A percentile compares a stretch with the other conserved stretches of the same genome.
phyloP scores from a whole-genome alignment of 2,797 vertebrate species.

The Luscinia luscinia region DNA sequence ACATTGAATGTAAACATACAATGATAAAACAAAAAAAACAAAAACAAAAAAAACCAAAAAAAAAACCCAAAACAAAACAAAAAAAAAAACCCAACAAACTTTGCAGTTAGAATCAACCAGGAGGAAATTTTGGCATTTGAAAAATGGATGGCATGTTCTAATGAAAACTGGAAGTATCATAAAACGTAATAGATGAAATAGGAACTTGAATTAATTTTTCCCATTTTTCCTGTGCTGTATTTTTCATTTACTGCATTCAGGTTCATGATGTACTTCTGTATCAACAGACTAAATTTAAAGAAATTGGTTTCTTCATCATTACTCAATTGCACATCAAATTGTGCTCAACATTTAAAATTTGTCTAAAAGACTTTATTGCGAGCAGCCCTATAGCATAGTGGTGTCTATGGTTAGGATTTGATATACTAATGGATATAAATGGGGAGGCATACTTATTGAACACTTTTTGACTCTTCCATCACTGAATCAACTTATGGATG shows the following conservation, averaged over 20 bases:
- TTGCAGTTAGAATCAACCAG: background rate
- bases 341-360: background rate
- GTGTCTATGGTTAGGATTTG: background rate
- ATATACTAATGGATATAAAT: too few species aligned
- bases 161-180: background rate
- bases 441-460: background rate
- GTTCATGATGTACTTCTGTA: background rate
- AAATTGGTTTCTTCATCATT: background rate
- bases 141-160: background rate
- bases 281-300: background rate
- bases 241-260: background rate
- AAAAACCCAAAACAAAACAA: too few species aligned
- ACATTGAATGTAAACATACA: background rate
- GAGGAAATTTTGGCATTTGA: background rate
- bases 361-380: background rate
- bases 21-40: background rate
- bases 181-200: background rate
- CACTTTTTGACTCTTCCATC: background rate
- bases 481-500: background rate
- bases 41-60: background rate
- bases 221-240: background rate
- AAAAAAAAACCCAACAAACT: background rate
- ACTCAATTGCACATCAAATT: background rate
- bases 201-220: background rate
- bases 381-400: too few species aligned